Evolutionary conservation across 2,113 vertebrate genomes (phyloP), one percentile per base, ranked within the genome.

Genomic region (Coreoperca whiteheadi): DNA sequence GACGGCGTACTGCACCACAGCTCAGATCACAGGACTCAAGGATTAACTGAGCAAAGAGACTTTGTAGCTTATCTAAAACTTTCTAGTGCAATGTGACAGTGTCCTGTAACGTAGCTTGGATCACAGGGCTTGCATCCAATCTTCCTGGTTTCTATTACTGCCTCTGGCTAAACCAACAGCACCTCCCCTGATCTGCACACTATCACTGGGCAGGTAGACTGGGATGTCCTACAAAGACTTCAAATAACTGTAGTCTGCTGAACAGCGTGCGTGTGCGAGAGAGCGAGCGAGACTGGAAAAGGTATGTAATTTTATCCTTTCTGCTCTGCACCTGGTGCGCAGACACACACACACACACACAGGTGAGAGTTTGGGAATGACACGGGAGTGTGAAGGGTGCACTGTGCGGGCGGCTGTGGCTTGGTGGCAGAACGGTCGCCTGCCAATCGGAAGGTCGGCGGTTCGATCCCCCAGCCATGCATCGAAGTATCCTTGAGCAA

Each of bases 201-300:
- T 28, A 65, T 74, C 76, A 87, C 75, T 56, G 76, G 43, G 59
- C 46, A 78, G 74, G 56, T 25, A n/a, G 66, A 84, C 56, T 41
- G 32, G 65, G 53, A 73, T 73, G 61, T 82, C 70, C 72, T 37
- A 82, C 51, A 86, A 91, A 88, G 81, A 82, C 90, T 89, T 91
- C 67, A 82, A 89, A 86, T 32, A 70, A 61, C 48, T 56, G 51
- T 69, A 63, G 70, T 65, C 54, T 54, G 64, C 34, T 72, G 68
- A 54, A 64, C 43, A 77, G 67, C 32, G 43, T 39, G 57, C 53
- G 30, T 30, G 74, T 46, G 39, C 51, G 8, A 37, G 21, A 70
- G 46, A 39, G 63, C 51, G 43, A 54, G 8, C 37, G n/a, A 69
- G 46, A 53, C 54, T 41, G 15, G 20, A 28, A 50, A 15, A 10